Evolutionary conservation across 2,797 vertebrate species (phyloP).

Genomic region (Peromyscus attwateri): DNA sequence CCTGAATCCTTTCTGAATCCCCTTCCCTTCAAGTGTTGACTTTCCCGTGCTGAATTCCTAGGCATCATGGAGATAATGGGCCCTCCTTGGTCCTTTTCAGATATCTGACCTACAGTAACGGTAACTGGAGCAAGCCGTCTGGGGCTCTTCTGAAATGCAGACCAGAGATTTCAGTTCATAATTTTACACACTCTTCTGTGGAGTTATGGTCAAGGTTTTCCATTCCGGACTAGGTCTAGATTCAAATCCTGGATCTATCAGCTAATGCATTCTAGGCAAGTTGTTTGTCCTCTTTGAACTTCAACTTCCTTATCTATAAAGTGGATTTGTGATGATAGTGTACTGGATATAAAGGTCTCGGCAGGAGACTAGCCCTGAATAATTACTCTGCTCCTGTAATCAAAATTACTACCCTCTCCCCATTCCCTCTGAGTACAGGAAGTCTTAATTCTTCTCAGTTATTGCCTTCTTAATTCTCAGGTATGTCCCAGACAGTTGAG

Average conservation of each 20-base stretch:
- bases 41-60: neutral
- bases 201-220: neutral
- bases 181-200: neutral
- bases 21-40: neutral
- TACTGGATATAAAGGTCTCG: slow-evolving; percentile 5
- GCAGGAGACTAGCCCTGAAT: neutral
- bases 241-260: neutral
- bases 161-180: neutral
- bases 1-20: neutral
- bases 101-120: neutral
- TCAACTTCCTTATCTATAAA: neutral
- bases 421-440: neutral
- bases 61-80: neutral
- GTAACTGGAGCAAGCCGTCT: neutral
- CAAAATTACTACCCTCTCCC: neutral
- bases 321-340: slow-evolving; percentile 1
- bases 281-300: neutral
- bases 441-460: slow-evolving; percentile 28
- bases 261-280: neutral
- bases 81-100: neutral
- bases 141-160: neutral
- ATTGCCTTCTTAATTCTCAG: slow-evolving; percentile 20
- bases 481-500: neutral
- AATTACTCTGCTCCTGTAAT: too few relatives aligned
- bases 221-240: neutral